Conservation (phyloP, 2,888 invertebrate species). For the Acanthosepion pharaonis region DNA sequence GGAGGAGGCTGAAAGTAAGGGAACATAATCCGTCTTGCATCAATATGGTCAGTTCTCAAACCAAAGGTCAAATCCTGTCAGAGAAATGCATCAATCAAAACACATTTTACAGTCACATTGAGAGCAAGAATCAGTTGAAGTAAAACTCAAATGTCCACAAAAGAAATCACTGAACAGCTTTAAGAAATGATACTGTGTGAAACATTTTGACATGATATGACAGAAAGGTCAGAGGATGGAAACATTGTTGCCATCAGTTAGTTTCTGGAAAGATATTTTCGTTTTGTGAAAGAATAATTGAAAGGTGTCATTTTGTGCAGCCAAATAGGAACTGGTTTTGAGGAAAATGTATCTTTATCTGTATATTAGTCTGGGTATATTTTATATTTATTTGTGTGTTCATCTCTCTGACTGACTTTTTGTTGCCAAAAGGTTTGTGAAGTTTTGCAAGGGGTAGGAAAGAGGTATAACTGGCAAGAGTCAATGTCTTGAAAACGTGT, state of each 20-base stretch:
- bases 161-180: not conserved
- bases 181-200: not conserved
- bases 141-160: not conserved
- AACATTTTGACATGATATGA: not conserved
- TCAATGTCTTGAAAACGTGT: not conserved
- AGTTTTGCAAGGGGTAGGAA: not conserved
- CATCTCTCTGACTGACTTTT: not conserved
- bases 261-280: conserved; percentile 1
- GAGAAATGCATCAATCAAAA: not conserved
- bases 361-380: not conserved
- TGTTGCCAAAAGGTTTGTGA: not conserved
- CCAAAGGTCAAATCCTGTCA: not conserved
- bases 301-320: not conserved
- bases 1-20: not conserved
- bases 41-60: not conserved
- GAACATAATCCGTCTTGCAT: not conserved
- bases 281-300: not conserved
- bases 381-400: not conserved
- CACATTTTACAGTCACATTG: not conserved
- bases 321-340: not conserved
- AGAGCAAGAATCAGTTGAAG: not conserved
- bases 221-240: not conserved
- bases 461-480: not conserved
- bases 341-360: not conserved
- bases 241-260: conserved; percentile 15